These are phyloP conservation scores for Barbus barbus DNA, from an alignment of 2,113 vertebrate genomes.

Conservation along the genomic window DNA sequence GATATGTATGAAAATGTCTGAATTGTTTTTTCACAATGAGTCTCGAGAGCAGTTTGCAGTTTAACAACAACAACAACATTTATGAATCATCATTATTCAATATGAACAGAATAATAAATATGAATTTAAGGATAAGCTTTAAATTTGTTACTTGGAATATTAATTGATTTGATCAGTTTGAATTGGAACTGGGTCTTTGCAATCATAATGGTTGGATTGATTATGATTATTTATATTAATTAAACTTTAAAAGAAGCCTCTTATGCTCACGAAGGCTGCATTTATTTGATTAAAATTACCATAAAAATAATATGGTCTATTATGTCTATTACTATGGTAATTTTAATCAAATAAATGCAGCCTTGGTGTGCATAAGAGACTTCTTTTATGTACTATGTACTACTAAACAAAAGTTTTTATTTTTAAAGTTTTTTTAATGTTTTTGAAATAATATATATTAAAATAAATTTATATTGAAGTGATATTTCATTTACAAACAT, in stretches of 20 bases:
- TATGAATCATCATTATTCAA: not conserved
- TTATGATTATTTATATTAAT: not conserved
- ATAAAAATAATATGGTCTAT: not conserved
- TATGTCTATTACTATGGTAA: not conserved
- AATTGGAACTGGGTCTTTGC: not conserved
- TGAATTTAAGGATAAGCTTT: not conserved
- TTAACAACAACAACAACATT: not conserved
- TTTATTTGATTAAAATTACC: not conserved
- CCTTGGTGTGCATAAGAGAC: not conserved
- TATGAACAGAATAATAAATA: not conserved
- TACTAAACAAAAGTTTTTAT: too few relatives aligned
- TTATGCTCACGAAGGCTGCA: not conserved
- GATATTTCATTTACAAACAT: not conserved
- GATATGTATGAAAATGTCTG: not conserved
- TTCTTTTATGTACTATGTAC: too few relatives aligned
- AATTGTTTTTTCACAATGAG: not conserved
- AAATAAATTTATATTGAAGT: not conserved
- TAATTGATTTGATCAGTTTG: not conserved
- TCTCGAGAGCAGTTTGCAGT: not conserved
- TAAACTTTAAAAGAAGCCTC: too few relatives aligned
- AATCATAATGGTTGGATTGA: not conserved
- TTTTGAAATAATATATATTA: not conserved
- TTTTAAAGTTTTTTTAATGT: too few relatives aligned
- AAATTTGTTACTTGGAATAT: not conserved
- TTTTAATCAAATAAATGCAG: not conserved